These are phyloP conservation scores for Oenanthe melanoleuca DNA, from an alignment of 2,113 vertebrate genomes.

Conservation along the genomic window DNA sequence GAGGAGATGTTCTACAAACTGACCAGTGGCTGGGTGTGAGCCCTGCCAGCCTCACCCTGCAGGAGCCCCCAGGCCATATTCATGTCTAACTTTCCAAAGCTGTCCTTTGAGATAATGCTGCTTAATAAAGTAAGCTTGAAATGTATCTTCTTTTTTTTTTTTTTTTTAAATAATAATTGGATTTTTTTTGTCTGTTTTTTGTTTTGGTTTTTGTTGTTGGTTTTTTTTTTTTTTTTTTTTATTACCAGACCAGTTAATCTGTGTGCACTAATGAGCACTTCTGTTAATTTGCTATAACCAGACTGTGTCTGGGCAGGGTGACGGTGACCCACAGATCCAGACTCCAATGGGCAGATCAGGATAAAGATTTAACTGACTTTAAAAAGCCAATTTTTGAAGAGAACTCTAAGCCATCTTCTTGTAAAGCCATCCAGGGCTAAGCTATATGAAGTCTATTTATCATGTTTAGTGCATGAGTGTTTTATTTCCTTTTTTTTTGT, in stretches of 20 bases:
- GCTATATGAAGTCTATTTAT: slow-evolving; percentile 80
- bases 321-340: neutral
- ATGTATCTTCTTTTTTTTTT: slow-evolving; percentile 70
- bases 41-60: neutral
- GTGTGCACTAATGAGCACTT: slow-evolving; percentile 78
- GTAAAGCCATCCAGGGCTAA: slow-evolving; percentile 70
- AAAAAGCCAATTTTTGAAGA: slow-evolving; percentile 46
- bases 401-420: slow-evolving; percentile 76
- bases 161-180: neutral
- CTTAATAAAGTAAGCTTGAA: slow-evolving; percentile 86
- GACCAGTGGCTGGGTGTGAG: slow-evolving; percentile 97
- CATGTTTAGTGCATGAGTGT: slow-evolving; percentile 80
- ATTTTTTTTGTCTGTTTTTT: neutral
- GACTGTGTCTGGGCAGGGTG: neutral
- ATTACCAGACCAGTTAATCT: slow-evolving; percentile 73
- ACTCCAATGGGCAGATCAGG: neutral
- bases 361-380: slow-evolving; percentile 19
- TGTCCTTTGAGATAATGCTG: slow-evolving; percentile 80
- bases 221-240: slow-evolving; percentile 25
- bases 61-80: slow-evolving; percentile 64
- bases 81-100: slow-evolving; percentile 77
- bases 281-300: slow-evolving; percentile 66
- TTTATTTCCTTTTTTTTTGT: slow-evolving; percentile 11
- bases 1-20: slow-evolving; percentile 99
- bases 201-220: slow-evolving; percentile 26